A percentile compares a stretch with the other conserved stretches of the same genome.
Conservation (phyloP, 2,888 invertebrate species). For the Kryphioiulus occultus region DNA sequence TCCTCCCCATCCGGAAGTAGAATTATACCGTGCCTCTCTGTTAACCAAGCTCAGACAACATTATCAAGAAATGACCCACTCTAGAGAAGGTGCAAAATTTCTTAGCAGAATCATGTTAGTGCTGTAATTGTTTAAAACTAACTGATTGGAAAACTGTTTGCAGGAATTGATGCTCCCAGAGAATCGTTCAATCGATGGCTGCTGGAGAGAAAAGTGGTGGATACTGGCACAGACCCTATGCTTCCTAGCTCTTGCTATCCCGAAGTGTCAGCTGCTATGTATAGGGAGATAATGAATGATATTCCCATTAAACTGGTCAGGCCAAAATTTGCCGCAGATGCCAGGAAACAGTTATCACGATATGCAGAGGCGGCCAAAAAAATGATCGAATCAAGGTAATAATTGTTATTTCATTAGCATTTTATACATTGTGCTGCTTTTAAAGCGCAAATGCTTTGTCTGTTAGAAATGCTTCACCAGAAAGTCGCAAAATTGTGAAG, state of each 20-base stretch:
- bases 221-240: constrained; percentile 87
- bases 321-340: constrained; percentile 95
- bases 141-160: neutral
- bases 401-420: neutral
- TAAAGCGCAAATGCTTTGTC: neutral
- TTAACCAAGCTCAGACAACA: constrained; percentile 85
- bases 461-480: constrained; percentile 82
- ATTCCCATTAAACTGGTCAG: constrained; percentile 95
- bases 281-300: constrained; percentile 97
- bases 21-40: constrained; percentile 82
- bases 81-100: constrained; percentile 75
- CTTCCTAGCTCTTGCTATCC: constrained; percentile 90
- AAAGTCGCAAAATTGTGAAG: constrained; percentile 95
- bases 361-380: constrained; percentile 98
- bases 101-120: neutral
- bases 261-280: constrained; percentile 93
- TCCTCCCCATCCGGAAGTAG: constrained; percentile 94
- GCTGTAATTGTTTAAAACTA: neutral
- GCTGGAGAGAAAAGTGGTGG: constrained; percentile 91
- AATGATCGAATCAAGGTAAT: constrained; percentile 84
- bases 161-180: constrained; percentile 88
- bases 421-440: neutral
- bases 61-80: constrained; percentile 93
- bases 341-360: constrained; percentile 87
- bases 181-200: constrained; percentile 96